Percentiles rank a stretch among this genome's conserved stretches.
Conservation (phyloP, 2,113 vertebrate species). For the Calonectris borealis region DNA sequence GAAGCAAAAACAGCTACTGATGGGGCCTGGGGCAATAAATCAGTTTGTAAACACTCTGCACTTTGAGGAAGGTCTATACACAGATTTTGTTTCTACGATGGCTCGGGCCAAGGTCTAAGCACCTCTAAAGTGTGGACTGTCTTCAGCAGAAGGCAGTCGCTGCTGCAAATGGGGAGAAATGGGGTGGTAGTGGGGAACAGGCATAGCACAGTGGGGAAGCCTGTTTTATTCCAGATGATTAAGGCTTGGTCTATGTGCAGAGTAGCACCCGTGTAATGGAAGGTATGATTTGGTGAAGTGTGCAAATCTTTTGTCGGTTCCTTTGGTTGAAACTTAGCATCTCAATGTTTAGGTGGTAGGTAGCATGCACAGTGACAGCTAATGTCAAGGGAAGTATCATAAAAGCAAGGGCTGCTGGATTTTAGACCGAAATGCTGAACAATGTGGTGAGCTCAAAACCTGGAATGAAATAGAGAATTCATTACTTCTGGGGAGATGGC, state of each 20-base stretch:
- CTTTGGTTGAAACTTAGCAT: not conserved
- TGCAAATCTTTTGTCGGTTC: not conserved
- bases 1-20: not conserved
- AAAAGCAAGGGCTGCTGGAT: not conserved
- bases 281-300: not conserved
- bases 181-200: not conserved
- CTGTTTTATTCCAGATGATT: not conserved
- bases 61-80: not conserved
- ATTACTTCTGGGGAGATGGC: not conserved
- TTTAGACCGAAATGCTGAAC: not conserved
- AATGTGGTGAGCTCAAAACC: not conserved
- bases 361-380: not conserved
- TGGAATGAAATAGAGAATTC: not conserved
- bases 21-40: constrained; percentile 1
- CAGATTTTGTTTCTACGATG: not conserved
- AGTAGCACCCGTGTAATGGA: not conserved
- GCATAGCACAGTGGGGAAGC: not conserved
- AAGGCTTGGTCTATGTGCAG: not conserved
- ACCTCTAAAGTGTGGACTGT: not conserved
- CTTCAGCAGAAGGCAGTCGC: not conserved
- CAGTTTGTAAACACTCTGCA: not conserved
- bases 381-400: not conserved
- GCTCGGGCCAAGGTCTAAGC: not conserved
- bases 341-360: not conserved
- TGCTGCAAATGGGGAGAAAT: not conserved